Evolutionary conservation across 1,140 invertebrate genomes (phyloP), one percentile per base, ranked within the genome.

Genomic region (Lepidurus packardi): DNA sequence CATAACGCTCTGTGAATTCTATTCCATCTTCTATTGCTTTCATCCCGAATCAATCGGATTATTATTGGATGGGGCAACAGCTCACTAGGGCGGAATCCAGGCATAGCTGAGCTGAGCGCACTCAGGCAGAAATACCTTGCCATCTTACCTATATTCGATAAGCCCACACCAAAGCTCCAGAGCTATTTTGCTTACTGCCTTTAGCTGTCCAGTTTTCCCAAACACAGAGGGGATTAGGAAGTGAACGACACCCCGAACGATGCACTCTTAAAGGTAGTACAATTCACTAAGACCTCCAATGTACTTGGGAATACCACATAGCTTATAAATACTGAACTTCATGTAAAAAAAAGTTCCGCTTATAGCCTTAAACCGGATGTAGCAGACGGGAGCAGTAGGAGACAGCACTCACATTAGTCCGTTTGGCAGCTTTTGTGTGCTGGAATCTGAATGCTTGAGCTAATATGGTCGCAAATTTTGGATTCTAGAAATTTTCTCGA

Each of bases 381-480:
- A 74, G 25, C 7, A 74, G n/a, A 42, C 4, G 74, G 43, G 41
- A 34, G 74, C 25, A 75, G 34, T 73, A 78, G 74, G 74, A 77
- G 47, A 77, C 41, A 74, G 24, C 41, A 45, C 16, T 43, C n/a
- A 34, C 34, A 34, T 34, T 34, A 34, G 34, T 34, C 34, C 34
- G 34, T 34, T 34, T 34, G 34, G 34, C 34, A 34, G 34, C 2
- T 34, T 34, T 34, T 34, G 34, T 34, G 34, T 34, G 3, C 34
- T 34, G 34, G 34, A 34, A 34, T 34, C 34, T 34, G 34, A 34
- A 13, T 9, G 53, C 13, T 16, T 65, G 53, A 65, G 53, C 53
- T 7, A 65, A 13, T 7, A 21, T 65, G 13, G 53, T 65, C 53
- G 53, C 16, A 21, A 65, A n/a, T 21, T 16, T 65, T 65, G 34